Conservation (phyloP, 2,797 vertebrate species). For the Sternarchorhynchus goeldii region DNA sequence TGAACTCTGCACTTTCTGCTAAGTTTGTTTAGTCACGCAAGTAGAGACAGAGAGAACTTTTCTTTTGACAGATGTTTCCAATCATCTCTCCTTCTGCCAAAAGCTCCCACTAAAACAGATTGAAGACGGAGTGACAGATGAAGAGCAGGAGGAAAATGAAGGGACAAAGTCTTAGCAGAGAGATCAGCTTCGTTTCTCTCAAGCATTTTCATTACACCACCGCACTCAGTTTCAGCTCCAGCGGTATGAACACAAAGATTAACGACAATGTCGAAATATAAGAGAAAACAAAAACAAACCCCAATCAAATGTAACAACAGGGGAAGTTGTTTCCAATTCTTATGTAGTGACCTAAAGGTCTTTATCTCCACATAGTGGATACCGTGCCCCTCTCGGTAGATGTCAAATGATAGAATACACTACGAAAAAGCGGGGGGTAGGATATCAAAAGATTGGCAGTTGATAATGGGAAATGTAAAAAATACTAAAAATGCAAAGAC, state of each 20-base stretch:
- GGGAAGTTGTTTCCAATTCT: background rate
- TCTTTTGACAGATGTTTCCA: constrained; percentile 28
- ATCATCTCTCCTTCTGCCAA: constrained; percentile 36
- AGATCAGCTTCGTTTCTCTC: constrained; percentile 36
- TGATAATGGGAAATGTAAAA: too few species aligned
- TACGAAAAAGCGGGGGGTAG: too few species aligned
- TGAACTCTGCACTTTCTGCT: constrained; percentile 15
- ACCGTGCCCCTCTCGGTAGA: background rate
- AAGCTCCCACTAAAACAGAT: constrained; percentile 33
- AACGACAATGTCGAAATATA: background rate
- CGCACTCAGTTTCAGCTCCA: constrained; percentile 20
- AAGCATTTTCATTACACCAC: constrained; percentile 36
- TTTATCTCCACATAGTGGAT: constrained; percentile 33
- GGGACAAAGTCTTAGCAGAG: constrained; percentile 42
- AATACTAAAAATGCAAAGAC: too few species aligned
- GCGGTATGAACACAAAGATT: constrained; percentile 11
- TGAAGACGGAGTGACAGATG: constrained; percentile 17
- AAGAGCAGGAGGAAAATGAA: constrained; percentile 16
- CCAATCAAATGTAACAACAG: background rate
- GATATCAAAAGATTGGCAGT: too few species aligned
- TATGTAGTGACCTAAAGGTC: background rate
- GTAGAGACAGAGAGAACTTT: constrained; percentile 12
- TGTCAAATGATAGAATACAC: too few species aligned
- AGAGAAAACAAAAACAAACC: background rate
- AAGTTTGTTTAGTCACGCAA: constrained; percentile 1